Evolutionary conservation across 2,113 vertebrate genomes (phyloP), one percentile per base, ranked within the genome.

Genomic region (Rhinopomastus cyanomelas): DNA sequence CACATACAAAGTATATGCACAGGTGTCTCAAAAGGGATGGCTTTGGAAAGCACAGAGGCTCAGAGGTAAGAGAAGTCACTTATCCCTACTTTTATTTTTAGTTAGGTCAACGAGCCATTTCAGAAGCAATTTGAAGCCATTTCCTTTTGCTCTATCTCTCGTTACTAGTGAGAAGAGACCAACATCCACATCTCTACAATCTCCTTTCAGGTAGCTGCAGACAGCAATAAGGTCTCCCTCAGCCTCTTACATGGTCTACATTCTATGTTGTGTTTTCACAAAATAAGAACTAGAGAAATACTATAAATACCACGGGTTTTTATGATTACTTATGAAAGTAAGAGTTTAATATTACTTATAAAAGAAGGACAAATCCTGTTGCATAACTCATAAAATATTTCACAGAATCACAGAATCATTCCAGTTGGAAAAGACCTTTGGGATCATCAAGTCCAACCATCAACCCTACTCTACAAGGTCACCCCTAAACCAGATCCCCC

Each of bases 341-440:
- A n/a, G n/a, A n/a, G n/a, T 29, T 53, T 36, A 62, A 26, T 49
- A 36, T 73, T 84, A 34, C 61, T 76, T 90, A n/a, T 23, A 78
- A 57, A 76, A 78, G 26, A 42, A 88, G 46, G 81, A 79, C 11
- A 90, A 88, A 81, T 83, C 36, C 30, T 5, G 2, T 71, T 74
- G 42, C 17, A 30, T 72, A 93, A 88, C 39, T 92, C 68, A 81
- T 71, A 74, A 91, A 89, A 91, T 72, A n/a, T n/a, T n/a, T n/a
- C n/a, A n/a, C n/a, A n/a, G n/a, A n/a, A n/a, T n/a, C n/a, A n/a
- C n/a, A n/a, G n/a, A n/a, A n/a, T n/a, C n/a, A n/a, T n/a, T n/a
- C n/a, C n/a, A n/a, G n/a, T n/a, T n/a, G n/a, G n/a, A n/a, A n/a
- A n/a, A n/a, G n/a, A n/a, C n/a, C n/a, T n/a, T n/a, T n/a, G n/a